Evolutionary conservation across 2,888 invertebrate species (phyloP).

Genomic region (Protonemura montana): DNA sequence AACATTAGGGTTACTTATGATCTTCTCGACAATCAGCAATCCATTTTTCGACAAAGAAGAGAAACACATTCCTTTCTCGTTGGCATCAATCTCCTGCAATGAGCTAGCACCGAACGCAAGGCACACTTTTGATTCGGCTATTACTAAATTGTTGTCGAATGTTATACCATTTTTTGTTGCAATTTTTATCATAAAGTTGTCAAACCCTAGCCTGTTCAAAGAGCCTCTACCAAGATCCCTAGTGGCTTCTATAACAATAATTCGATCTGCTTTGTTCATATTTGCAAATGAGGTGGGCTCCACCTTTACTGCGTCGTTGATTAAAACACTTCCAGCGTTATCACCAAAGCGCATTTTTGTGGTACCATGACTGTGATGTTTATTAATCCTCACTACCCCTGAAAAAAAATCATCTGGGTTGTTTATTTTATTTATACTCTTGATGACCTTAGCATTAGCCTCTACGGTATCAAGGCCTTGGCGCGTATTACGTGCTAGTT

Average conservation of each 20-base stretch:
- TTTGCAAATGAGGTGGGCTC: not conserved
- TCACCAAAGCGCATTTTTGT: not conserved
- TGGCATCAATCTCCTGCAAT: not conserved
- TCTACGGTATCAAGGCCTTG: not conserved
- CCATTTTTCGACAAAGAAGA: not conserved
- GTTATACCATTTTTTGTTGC: not conserved
- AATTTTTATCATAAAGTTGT: not conserved
- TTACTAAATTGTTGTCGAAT: not conserved
- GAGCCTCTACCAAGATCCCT: not conserved
- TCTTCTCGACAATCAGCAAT: not conserved
- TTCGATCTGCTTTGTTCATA: not conserved
- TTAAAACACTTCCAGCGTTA: not conserved
- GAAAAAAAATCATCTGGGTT: conserved; percentile 16
- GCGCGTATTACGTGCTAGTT: not conserved
- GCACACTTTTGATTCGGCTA: not conserved
- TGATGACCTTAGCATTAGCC: conserved; percentile 26
- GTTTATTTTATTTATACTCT: not conserved
- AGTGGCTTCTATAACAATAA: not conserved
- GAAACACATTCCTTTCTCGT: not conserved
- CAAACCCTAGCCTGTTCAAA: not conserved
- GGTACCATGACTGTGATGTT: not conserved
- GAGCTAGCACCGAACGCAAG: not conserved
- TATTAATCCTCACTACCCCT: conserved; percentile 9
- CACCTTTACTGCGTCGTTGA: not conserved
- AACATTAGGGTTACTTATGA: not conserved